Evolutionary conservation across 2,888 invertebrate species (phyloP).

Genomic region (Macrophya annulata): DNA sequence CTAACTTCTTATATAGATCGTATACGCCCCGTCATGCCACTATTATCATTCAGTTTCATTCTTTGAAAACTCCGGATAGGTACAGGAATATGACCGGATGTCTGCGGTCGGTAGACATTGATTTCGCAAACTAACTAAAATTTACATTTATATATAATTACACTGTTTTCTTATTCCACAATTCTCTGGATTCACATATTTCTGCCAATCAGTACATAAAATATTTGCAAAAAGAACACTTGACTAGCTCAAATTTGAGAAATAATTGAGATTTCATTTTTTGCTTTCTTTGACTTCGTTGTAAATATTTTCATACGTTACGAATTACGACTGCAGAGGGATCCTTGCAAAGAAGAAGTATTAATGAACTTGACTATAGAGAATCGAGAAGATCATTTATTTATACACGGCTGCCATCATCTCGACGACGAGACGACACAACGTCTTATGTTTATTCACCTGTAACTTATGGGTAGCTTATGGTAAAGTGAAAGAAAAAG

Average conservation of each 20-base stretch:
- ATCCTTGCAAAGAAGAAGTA: not conserved
- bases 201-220: not conserved
- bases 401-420: not conserved
- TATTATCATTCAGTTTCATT: slow-evolving; percentile 59
- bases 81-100: slow-evolving; percentile 26
- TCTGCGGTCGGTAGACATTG: slow-evolving; percentile 18
- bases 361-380: slow-evolving; percentile 14
- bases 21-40: slow-evolving; percentile 59
- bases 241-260: not conserved
- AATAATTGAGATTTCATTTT: not conserved
- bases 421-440: not conserved
- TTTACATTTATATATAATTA: not conserved
- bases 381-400: slow-evolving; percentile 8
- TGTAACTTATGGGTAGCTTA: slow-evolving; percentile 50
- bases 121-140: not conserved
- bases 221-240: not conserved
- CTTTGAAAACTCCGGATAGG: not conserved
- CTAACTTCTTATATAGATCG: slow-evolving; percentile 62
- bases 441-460: slow-evolving; percentile 51
- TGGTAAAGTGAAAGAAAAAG: not conserved
- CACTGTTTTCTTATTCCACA: not conserved
- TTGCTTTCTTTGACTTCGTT: no score
- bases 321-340: not conserved
- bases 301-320: not conserved
- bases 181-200: not conserved